Evolutionary conservation across 2,797 vertebrate species (phyloP).

Genomic region (Cheirogaleus major): DNA sequence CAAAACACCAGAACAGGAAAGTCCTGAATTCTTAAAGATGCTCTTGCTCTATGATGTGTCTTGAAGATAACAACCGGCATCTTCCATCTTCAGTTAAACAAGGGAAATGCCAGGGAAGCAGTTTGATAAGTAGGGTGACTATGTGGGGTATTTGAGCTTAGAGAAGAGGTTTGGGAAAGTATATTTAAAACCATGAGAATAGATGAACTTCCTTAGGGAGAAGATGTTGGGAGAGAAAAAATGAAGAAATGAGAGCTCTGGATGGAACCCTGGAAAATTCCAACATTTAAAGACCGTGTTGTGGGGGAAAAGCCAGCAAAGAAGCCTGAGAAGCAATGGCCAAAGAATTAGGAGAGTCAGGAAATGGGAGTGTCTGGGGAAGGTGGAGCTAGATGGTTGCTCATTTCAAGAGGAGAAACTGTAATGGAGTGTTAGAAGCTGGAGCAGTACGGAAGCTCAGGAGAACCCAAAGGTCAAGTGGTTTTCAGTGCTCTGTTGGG

Average conservation of each 20-base stretch:
- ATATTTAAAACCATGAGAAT: not conserved
- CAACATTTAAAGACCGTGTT: not conserved
- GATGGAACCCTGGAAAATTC: not conserved
- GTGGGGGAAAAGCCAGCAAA: not conserved
- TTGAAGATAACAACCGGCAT: not conserved
- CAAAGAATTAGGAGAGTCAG: not conserved
- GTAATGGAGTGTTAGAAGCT: not conserved
- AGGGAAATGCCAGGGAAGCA: not conserved
- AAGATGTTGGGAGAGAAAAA: not conserved
- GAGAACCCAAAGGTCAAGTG: not conserved
- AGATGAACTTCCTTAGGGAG: not conserved
- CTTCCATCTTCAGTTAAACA: not conserved
- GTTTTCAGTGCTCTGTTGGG: not conserved
- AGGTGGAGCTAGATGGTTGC: not conserved
- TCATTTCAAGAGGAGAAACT: not conserved
- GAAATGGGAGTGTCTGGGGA: not conserved
- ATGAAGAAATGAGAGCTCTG: not conserved
- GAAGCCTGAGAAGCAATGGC: not conserved
- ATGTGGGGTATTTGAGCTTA: not conserved
- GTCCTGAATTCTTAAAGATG: not conserved
- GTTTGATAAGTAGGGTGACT: not conserved
- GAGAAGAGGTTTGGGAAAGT: not conserved
- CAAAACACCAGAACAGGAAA: not conserved
- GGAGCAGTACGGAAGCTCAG: not conserved
- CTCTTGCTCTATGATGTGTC: not conserved